Evolutionary conservation across 2,113 vertebrate genomes (phyloP), one percentile per base, ranked within the genome.

Genomic region (Entosphenus tridentatus): DNA sequence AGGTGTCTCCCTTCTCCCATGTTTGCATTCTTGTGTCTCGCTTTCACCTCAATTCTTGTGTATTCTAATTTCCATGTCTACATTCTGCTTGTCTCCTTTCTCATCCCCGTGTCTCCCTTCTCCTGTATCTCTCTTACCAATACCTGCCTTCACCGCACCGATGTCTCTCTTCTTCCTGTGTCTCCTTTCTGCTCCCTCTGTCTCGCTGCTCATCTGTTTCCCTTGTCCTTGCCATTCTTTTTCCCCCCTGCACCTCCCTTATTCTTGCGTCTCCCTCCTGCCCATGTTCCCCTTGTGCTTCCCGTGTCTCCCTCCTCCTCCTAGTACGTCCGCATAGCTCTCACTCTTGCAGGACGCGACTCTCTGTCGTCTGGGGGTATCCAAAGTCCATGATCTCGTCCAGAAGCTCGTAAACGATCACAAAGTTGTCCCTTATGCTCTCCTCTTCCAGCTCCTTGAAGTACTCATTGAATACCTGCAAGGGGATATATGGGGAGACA

Each of bases 361-460:
- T 96, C 74, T 98, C 93, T 0, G 93, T 98, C 70, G 93, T 98
- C 77, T 98, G 93, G 1, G 93, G 93, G 72, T 89, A 98, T 39
- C 93, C 93, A 58, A 98, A 98, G 78, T 98, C 93, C 93, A 98
- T 98, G 73, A 98, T 80, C 76, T 98, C 93, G 17, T 98, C 93
- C 79, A 98, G 81, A 71, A 98, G 81, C 78, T 98, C 93, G 13
- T 98, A 98, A 79, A 98, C 95, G 78, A 98, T 98, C 71, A 98
- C 93, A 69, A 98, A 98, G 74, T 98, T 98, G 78, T 98, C 93
- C 12, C 93, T 83, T 75, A 98, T 96, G 77, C 93, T 98, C 76
- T 98, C 93, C 76, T 98, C 93, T 80, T 98, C 93, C 80, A 98
- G 39, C 73, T 98, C 93, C 78, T 98, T 98, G 77, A 98, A 98